Evolutionary conservation across 2,888 invertebrate genomes (phyloP).

Genomic region (Luffia ferchaultella): DNA sequence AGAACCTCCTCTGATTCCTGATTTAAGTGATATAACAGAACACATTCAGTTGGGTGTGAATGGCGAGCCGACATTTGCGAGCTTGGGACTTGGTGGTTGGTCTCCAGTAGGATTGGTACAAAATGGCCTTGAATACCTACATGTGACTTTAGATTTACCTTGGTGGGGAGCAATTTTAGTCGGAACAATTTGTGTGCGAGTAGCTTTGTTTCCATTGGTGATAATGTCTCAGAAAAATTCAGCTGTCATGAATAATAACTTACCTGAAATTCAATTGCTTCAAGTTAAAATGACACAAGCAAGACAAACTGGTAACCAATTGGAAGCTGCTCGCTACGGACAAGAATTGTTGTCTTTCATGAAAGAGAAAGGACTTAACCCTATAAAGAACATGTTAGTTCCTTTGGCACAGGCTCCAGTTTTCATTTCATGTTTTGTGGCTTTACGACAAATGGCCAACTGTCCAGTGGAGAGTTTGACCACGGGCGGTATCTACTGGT

Average conservation of each 20-base stretch:
- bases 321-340: slow-evolving; percentile 78
- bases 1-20: slow-evolving; percentile 51
- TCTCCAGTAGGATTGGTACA: slow-evolving; percentile 85
- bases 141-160: slow-evolving; percentile 82
- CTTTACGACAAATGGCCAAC: slow-evolving; percentile 86
- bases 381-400: slow-evolving; percentile 79
- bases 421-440: slow-evolving; percentile 92
- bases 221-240: slow-evolving; percentile 82
- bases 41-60: slow-evolving; percentile 46
- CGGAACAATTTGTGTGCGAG: slow-evolving; percentile 81
- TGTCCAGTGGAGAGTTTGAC: slow-evolving; percentile 91
- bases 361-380: slow-evolving; percentile 83
- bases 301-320: slow-evolving; percentile 79
- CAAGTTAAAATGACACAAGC: slow-evolving; percentile 90
- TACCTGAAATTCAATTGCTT: slow-evolving; percentile 85
- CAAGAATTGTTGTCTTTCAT: slow-evolving; percentile 84
- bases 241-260: slow-evolving; percentile 81
- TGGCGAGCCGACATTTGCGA: slow-evolving; percentile 81
- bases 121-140: slow-evolving; percentile 81
- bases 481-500: slow-evolving; percentile 92
- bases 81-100: slow-evolving; percentile 85
- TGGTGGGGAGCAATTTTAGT: slow-evolving; percentile 93
- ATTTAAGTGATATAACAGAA: slow-evolving; percentile 33
- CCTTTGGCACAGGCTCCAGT: slow-evolving; percentile 86
- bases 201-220: slow-evolving; percentile 85